These are phyloP conservation scores for Heliconius himera DNA, from an alignment of 1,140 invertebrate species.

Conservation along the genomic window DNA sequence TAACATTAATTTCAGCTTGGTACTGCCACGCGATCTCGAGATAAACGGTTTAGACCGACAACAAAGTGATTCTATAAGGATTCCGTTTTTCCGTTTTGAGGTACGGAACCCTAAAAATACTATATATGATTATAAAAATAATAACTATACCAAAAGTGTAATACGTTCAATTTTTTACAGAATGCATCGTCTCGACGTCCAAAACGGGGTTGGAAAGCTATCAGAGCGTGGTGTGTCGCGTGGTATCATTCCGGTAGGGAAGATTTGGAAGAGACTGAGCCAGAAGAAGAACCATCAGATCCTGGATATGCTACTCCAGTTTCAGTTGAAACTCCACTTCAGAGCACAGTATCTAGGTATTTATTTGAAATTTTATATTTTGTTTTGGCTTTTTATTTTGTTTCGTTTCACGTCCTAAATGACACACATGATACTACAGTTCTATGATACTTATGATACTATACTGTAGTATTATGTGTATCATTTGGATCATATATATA, in stretches of 20 bases:
- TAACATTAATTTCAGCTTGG: too few species aligned
- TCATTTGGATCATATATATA: too few species aligned
- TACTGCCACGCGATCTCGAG: too few species aligned
- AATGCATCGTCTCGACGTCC: conserved; percentile 45
- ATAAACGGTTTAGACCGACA: too few species aligned
- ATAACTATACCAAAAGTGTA: not conserved
- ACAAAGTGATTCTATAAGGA: too few species aligned
- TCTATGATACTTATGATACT: too few species aligned
- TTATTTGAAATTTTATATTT: not conserved
- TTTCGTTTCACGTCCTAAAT: too few species aligned
- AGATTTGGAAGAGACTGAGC: conserved; percentile 89
- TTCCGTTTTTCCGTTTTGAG: too few species aligned
- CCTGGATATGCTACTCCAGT: conserved; percentile 91
- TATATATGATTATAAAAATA: not conserved
- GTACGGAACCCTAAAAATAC: too few species aligned
- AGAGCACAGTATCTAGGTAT: conserved; percentile 89
- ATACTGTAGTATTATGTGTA: too few species aligned
- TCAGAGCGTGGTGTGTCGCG: conserved; percentile 90
- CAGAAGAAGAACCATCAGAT: conserved; percentile 86
- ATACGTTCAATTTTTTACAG: conserved; percentile 32
- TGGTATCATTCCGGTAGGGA: conserved; percentile 93
- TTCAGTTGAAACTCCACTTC: conserved; percentile 92
- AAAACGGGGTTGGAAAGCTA: conserved; percentile 81
- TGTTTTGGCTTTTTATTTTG: too few species aligned
- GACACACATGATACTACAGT: too few species aligned